Percentiles rank a stretch among this genome's conserved stretches.
phyloP scores from a whole-genome alignment of 2,113 vertebrate genomes.

The Pteronura brasiliensis region DNA sequence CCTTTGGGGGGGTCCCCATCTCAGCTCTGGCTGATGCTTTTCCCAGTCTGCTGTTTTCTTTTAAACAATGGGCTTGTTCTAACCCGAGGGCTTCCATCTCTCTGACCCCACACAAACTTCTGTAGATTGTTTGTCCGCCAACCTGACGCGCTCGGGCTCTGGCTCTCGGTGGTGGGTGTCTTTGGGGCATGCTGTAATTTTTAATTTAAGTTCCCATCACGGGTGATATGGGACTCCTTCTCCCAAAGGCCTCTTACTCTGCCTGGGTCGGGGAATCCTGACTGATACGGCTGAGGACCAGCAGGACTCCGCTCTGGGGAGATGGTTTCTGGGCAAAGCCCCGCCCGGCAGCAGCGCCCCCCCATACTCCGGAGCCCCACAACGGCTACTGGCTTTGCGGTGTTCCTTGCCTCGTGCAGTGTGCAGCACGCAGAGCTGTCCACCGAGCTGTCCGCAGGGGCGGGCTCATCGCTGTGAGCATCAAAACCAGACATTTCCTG shows the following conservation, averaged over 20 bases:
- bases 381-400: neutral
- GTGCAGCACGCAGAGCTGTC: accelerated
- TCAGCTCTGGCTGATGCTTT: neutral
- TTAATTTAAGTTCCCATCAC: neutral
- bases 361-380: neutral
- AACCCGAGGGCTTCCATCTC: neutral
- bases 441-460: accelerated
- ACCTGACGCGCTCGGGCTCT: neutral
- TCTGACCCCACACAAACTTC: neutral
- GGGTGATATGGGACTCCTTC: accelerated
- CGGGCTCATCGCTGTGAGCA: neutral
- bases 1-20: neutral
- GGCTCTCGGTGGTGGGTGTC: neutral
- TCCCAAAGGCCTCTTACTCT: neutral
- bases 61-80: no score
- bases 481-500: neutral
- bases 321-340: neutral
- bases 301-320: neutral
- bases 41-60: neutral
- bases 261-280: neutral
- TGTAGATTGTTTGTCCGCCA: accelerated
- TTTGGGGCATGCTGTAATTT: neutral
- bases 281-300: accelerated
- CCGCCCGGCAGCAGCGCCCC: neutral
- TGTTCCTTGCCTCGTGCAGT: neutral